phyloP scores from a whole-genome alignment of 2,113 vertebrate species.

The Saguinus imperator region DNA sequence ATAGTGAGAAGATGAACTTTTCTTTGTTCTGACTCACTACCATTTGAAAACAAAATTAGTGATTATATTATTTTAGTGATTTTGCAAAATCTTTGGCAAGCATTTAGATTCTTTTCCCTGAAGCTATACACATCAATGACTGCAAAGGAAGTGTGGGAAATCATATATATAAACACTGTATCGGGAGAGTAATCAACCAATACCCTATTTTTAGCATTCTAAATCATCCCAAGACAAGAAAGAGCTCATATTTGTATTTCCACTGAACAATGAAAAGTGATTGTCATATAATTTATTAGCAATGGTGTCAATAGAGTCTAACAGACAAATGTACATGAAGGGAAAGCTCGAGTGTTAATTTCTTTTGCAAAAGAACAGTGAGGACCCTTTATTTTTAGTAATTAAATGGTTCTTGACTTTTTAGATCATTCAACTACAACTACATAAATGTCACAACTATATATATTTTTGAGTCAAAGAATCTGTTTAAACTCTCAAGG shows the following conservation, averaged over 20 bases:
- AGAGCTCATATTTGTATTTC: neutral
- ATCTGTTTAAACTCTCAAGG: neutral
- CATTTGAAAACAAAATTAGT: neutral
- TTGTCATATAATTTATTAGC: neutral
- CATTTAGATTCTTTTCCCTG: neutral
- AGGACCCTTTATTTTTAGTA: neutral
- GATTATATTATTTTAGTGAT: neutral
- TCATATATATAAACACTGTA: slow-evolving; percentile 16
- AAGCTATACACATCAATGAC: neutral
- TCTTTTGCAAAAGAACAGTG: neutral
- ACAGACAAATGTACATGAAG: neutral
- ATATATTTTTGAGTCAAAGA: neutral
- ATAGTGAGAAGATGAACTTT: neutral
- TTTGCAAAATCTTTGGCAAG: neutral
- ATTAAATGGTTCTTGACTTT: neutral
- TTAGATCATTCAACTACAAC: neutral
- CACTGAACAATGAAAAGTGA: neutral
- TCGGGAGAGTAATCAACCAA: neutral
- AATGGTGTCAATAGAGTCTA: neutral
- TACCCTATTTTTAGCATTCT: neutral
- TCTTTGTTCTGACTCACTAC: neutral
- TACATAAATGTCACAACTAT: neutral
- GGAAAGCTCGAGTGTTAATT: neutral
- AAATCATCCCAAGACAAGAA: slow-evolving; percentile 16
- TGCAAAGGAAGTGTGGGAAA: neutral